Base-by-base conservation (phyloP, 2,888 invertebrate genomes). In the Macaria liturata region DNA sequence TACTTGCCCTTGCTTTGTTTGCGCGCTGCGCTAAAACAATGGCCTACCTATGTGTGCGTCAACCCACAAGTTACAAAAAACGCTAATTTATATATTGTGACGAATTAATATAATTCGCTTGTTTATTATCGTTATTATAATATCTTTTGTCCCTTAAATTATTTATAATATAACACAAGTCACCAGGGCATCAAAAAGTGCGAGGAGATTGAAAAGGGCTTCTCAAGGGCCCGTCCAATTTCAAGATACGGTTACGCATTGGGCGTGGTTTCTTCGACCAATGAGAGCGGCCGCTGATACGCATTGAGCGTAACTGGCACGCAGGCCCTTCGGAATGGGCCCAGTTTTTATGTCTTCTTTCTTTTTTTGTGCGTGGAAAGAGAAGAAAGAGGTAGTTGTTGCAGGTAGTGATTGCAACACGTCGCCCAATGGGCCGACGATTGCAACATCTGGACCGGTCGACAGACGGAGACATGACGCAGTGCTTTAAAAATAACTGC, bases 101-200 rank as follows among this genome's bases (percentile, higher is more conserved):
- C 6, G 32, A 37, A 61, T 57, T 61, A 57, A 47, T 53, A 64
- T 71, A 69, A 70, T 69, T 67, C 54, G 54, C 61, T 71, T 75
- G 67, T 72, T 81, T 80, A 72, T 70, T 71, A 74, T 73, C 64
- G 70, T 49, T 54, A 74, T 69, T 75, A 75, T 74, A 83, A 80
- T 80, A 80, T 76, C 80, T 81, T 76, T 76, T 81, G 88, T 88
- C 91, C 91, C 88, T 90, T 87, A 90, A 91, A 91, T 91, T 92
- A 92, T 92, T 92, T 92, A 92, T 92, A 92, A 90, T 92, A 92
- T 91, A 92, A 92, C 89, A 84, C 90, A 84, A 82, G 73, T 73
- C 76, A 92, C 92, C 78, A 88, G 91, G 91, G 78, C 62, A 71
- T 67, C 88, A 92, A 76, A 84, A 77, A 72, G 57, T 70, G 56